These are phyloP conservation scores for Merodon equestris DNA, from an alignment of 2,888 invertebrate genomes.

Conservation along the genomic window DNA sequence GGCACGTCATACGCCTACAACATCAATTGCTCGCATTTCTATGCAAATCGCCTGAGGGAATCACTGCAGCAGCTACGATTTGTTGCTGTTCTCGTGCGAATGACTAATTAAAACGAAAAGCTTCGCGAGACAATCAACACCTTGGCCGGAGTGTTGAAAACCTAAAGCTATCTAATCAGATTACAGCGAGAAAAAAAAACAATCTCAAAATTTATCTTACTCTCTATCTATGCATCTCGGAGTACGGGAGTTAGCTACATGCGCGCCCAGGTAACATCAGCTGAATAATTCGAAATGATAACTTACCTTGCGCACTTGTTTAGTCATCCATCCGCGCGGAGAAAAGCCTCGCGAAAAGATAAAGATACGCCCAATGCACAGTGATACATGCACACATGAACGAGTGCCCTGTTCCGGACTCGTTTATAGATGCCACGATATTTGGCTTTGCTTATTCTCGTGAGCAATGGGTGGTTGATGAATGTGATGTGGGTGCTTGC, in stretches of 20 bases:
- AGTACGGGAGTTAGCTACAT: too few relatives aligned
- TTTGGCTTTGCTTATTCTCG: slow-evolving; percentile 28
- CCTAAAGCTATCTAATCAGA: not conserved
- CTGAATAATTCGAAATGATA: slow-evolving; percentile 36
- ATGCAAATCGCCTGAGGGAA: slow-evolving; percentile 50
- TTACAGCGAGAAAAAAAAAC: not conserved
- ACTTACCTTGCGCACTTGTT: slow-evolving; percentile 52
- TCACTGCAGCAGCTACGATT: not conserved
- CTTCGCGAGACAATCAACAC: slow-evolving; percentile 2
- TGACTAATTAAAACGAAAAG: slow-evolving; percentile 38
- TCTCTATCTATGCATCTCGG: too few relatives aligned
- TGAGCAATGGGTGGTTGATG: slow-evolving; percentile 52
- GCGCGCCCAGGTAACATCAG: not conserved
- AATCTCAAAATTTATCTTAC: too few relatives aligned
- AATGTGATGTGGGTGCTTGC: slow-evolving; percentile 34
- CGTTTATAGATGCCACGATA: not conserved
- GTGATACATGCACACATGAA: too few relatives aligned
- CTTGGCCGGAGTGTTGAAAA: slow-evolving; percentile 14
- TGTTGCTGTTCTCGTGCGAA: slow-evolving; percentile 1
- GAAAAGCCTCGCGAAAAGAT: slow-evolving; percentile 16
- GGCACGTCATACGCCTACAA: slow-evolving; percentile 58
- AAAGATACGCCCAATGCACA: not conserved
- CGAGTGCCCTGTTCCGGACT: too few relatives aligned
- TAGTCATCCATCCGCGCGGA: slow-evolving; percentile 24
- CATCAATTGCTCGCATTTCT: slow-evolving; percentile 57